phyloP scores from a whole-genome alignment of 2,113 vertebrate genomes.

The Salvelinus fontinalis region DNA sequence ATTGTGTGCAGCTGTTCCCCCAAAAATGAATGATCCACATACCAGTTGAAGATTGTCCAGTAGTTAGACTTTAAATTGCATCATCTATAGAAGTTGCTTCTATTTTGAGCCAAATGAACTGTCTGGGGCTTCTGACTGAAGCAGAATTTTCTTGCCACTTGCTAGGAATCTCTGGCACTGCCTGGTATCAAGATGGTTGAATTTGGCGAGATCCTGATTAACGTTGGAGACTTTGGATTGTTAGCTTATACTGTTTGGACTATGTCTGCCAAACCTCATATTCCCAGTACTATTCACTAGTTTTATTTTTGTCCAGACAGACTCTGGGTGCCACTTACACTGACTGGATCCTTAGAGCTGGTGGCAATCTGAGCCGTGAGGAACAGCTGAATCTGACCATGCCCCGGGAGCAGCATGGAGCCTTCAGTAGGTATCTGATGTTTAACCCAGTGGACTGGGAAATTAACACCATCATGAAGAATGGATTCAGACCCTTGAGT shows the following conservation, averaged over 20 bases:
- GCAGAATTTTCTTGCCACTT: too few relatives aligned
- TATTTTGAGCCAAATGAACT: too few relatives aligned
- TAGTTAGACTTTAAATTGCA: too few relatives aligned
- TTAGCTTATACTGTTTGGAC: slow-evolving; percentile 73
- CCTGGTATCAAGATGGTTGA: slow-evolving; percentile 58
- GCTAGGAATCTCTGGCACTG: too few relatives aligned
- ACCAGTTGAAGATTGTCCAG: too few relatives aligned
- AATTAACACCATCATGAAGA: slow-evolving; percentile 64
- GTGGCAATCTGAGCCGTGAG: slow-evolving; percentile 68
- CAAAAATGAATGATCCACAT: too few relatives aligned
- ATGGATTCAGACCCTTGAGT: slow-evolving; percentile 69
- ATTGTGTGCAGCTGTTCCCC: too few relatives aligned
- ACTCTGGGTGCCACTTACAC: slow-evolving; percentile 72
- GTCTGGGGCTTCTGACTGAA: too few relatives aligned
- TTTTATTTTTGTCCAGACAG: slow-evolving; percentile 73
- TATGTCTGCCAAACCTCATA: slow-evolving; percentile 61
- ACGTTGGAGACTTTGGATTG: slow-evolving; percentile 75
- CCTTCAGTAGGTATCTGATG: slow-evolving; percentile 76
- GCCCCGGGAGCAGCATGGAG: slow-evolving; percentile 58
- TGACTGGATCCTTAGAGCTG: slow-evolving; percentile 63
- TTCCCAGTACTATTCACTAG: slow-evolving; percentile 72
- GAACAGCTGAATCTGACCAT: slow-evolving; percentile 77
- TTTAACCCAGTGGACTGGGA: slow-evolving; percentile 73
- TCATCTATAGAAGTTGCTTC: too few relatives aligned
- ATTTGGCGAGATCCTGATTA: slow-evolving; percentile 73